These are phyloP conservation scores for Austrolebias charrua DNA, from an alignment of 2,797 vertebrate species.

Conservation along the genomic window DNA sequence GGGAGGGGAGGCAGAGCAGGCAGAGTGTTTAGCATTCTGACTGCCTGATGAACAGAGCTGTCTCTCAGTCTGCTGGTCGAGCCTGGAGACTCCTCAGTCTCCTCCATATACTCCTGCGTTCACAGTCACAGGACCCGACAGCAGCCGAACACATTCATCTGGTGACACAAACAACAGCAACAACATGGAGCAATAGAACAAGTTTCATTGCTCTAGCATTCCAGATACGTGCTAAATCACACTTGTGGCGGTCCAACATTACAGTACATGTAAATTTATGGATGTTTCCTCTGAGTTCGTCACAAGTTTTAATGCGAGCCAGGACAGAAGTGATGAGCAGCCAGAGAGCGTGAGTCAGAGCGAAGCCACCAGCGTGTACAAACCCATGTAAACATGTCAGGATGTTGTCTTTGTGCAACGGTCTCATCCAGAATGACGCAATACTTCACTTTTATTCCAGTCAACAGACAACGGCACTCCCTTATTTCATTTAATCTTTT, in stretches of 20 bases:
- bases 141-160: not conserved
- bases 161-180: not conserved
- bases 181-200: not conserved
- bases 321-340: not conserved
- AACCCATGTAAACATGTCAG: not conserved
- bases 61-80: no score
- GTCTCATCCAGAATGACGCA: slow-evolving; percentile 3
- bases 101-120: no score
- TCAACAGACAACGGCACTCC: slow-evolving; percentile 38
- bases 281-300: not conserved
- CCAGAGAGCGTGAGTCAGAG: not conserved
- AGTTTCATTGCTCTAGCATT: not conserved
- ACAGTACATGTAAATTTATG: not conserved
- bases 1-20: no score
- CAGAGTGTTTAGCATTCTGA: no score
- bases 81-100: no score
- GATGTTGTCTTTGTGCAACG: not conserved
- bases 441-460: slow-evolving; percentile 27
- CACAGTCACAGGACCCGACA: not conserved
- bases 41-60: no score
- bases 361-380: not conserved
- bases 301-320: not conserved
- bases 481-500: not conserved
- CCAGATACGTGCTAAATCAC: not conserved
- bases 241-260: not conserved